Evolutionary conservation across 1,140 invertebrate genomes (phyloP).

Genomic region (Bombus ignitus): DNA sequence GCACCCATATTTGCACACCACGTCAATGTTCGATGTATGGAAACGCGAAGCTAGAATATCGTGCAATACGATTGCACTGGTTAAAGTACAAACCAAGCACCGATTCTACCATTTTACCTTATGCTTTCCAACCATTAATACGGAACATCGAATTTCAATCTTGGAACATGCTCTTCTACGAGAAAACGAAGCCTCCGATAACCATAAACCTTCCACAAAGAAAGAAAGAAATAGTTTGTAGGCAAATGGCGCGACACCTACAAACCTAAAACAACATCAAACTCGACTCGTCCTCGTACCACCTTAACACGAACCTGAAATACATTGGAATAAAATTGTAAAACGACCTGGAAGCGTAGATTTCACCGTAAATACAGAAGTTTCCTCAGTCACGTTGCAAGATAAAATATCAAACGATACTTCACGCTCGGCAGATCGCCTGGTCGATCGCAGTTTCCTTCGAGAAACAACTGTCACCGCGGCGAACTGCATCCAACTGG

Average conservation of each 20-base stretch:
- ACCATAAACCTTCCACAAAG: too few species aligned
- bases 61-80: too few species aligned
- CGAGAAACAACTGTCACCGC: constrained; percentile 16
- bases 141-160: too few species aligned
- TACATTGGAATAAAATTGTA: not conserved
- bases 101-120: too few species aligned
- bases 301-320: not conserved
- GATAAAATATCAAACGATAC: not conserved
- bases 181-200: too few species aligned
- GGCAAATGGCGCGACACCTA: not conserved
- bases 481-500: not conserved
- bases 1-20: not conserved
- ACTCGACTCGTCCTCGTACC: not conserved
- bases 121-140: too few species aligned
- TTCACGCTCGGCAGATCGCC: not conserved
- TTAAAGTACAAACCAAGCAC: too few species aligned
- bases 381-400: not conserved
- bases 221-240: not conserved
- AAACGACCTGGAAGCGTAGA: not conserved
- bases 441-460: not conserved
- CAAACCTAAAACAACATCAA: not conserved
- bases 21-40: not conserved
- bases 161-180: too few species aligned
- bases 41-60: too few species aligned
- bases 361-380: too few species aligned